Conservation (phyloP, 2,888 invertebrate species). For the Drosophila cognata region DNA sequence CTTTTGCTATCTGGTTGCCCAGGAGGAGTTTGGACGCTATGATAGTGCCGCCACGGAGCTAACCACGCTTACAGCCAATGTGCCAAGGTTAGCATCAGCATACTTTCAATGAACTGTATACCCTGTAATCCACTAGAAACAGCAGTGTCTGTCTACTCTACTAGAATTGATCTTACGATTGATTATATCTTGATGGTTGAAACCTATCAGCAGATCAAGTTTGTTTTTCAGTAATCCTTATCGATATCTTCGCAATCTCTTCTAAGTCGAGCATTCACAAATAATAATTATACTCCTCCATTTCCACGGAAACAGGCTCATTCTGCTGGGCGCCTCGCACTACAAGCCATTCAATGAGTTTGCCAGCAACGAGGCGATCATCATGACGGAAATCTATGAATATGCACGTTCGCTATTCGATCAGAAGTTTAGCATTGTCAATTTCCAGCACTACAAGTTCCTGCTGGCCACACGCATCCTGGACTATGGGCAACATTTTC, state of each 20-base stretch:
- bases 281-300: background rate
- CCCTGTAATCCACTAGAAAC: background rate
- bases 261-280: background rate
- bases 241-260: background rate
- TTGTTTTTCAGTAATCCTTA: background rate
- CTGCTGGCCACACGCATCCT: constrained; percentile 91
- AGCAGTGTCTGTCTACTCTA: too few species aligned
- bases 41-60: constrained; percentile 78
- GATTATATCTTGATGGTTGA: background rate
- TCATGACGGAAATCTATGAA: constrained; percentile 98
- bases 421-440: constrained; percentile 89
- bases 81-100: constrained; percentile 69
- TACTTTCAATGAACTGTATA: background rate
- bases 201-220: background rate
- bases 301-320: constrained; percentile 87
- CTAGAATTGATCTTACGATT: background rate
- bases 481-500: constrained; percentile 92
- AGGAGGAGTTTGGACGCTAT: constrained; percentile 84
- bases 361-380: constrained; percentile 93
- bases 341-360: constrained; percentile 88
- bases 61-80: constrained; percentile 76
- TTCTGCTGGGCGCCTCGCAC: constrained; percentile 92
- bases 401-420: constrained; percentile 94
- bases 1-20: constrained; percentile 96
- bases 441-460: constrained; percentile 94